Percentiles rank a stretch among this genome's conserved stretches.
Evolutionary conservation across 2,888 invertebrate species (phyloP).

Genomic region (Hypena proboscidalis): DNA sequence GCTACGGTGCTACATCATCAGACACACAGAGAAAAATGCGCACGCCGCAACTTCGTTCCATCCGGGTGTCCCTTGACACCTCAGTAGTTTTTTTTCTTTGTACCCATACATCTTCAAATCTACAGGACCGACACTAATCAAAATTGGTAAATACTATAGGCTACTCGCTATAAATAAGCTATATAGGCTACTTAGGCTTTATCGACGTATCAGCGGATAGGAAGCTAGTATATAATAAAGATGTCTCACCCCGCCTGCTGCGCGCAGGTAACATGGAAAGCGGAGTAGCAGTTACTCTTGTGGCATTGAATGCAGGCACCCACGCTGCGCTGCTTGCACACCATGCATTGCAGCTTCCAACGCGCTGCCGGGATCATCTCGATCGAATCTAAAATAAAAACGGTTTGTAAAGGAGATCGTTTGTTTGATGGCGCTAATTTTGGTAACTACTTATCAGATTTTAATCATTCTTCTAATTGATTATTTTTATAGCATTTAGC

Average conservation of each 20-base stretch:
- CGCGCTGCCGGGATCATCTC: slow-evolving; percentile 97
- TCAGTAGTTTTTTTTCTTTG: too few relatives aligned
- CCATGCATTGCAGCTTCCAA: slow-evolving; percentile 98
- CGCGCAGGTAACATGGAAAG: slow-evolving; percentile 99
- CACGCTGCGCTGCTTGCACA: slow-evolving; percentile 96
- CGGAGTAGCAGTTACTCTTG: slow-evolving; percentile 97
- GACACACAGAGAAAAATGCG: too few relatives aligned
- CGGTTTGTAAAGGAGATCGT: too few relatives aligned
- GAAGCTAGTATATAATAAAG: not conserved
- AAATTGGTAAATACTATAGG: not conserved
- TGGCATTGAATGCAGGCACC: slow-evolving; percentile 99
- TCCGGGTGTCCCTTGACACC: too few relatives aligned
- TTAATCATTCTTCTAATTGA: too few relatives aligned
- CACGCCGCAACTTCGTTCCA: too few relatives aligned
- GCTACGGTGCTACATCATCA: too few relatives aligned
- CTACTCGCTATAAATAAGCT: not conserved
- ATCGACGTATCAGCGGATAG: not conserved
- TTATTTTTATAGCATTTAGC: too few relatives aligned
- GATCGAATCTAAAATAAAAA: slow-evolving; percentile 90
- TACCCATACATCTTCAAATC: too few relatives aligned
- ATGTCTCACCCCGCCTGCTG: slow-evolving; percentile 91
- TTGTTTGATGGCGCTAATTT: too few relatives aligned
- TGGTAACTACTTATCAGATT: too few relatives aligned
- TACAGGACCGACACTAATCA: too few relatives aligned
- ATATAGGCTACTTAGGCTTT: not conserved